Base-by-base conservation (phyloP, 2,113 vertebrate genomes). In the Brachypodius melanocephalos region DNA sequence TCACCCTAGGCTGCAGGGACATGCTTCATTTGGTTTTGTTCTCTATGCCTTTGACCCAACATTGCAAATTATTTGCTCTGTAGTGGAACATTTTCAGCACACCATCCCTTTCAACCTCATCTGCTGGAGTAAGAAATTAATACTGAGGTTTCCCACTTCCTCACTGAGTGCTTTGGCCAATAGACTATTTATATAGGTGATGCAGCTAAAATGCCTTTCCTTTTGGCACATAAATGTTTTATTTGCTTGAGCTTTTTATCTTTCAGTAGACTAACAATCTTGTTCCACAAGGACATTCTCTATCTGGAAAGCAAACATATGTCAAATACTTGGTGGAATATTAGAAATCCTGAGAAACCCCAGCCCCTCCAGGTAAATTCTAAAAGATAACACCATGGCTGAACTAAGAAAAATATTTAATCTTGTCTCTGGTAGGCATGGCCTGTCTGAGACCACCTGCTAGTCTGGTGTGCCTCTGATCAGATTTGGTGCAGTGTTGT, bases 151-250 rank as follows among this genome's bases (percentile, higher is more conserved):
- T 96, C 55, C 79, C 88, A 88, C 83, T 95, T 97, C 94, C 92
- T 94, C 75, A 63, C 75, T 73, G 78, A 94, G 92, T 95, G 79
- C 90, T 92, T 95, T 80, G 79, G 57, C 83, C 36, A 10, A 48
- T 1, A 94, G 94, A 55, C 94, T 94, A 84, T 96, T 95, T 94
- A 88, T 95, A 84, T 90, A 88, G 79, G 90, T 95, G 90, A 67
- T 90, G 83, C 92, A 96, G 83, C 85, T 95, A 77, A 93, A 96
- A 93, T 80, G 68, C 72, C 73, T 95, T 92, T 93, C 59, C 79
- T 90, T 96, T 90, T 84, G 92, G 85, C 79, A 80, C 67, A 90
- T 95, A 63, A 93, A 97, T 97, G 72, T 94, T 96, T 95, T 93
- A 95, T 96, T 94, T 93, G 85, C 90, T 94, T 1, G n/a, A 85